Percentiles rank a stretch among this genome's conserved stretches.
phyloP scores from a whole-genome alignment of 2,888 invertebrate species.

The Bombylius discolor region DNA sequence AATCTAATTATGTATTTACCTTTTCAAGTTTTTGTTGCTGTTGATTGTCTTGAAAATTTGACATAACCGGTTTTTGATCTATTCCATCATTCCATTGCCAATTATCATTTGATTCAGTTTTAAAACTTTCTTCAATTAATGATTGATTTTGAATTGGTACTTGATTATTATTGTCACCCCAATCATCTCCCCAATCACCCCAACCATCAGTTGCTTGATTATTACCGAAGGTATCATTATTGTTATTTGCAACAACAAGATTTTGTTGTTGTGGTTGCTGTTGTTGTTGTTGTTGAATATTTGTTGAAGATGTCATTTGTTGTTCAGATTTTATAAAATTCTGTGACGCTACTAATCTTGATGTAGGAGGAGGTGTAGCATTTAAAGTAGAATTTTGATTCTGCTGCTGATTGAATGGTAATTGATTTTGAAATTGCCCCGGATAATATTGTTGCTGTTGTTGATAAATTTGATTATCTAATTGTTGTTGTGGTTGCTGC shows the following conservation, averaged over 20 bases:
- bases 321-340: neutral
- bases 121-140: slow-evolving; percentile 43
- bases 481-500: slow-evolving; percentile 6
- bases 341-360: slow-evolving; percentile 3
- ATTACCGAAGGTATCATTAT: neutral
- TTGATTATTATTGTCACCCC: slow-evolving; percentile 11
- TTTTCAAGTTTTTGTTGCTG: slow-evolving; percentile 5
- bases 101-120: slow-evolving; percentile 36
- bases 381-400: neutral
- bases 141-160: neutral
- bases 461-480: slow-evolving; percentile 7
- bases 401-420: slow-evolving; percentile 1
- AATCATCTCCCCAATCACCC: slow-evolving; percentile 8
- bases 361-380: slow-evolving; percentile 9
- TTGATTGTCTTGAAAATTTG: slow-evolving; percentile 1
- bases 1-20: neutral
- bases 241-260: neutral
- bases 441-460: slow-evolving; percentile 5
- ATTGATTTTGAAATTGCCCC: neutral
- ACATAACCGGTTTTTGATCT: slow-evolving; percentile 29
- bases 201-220: slow-evolving; percentile 8
- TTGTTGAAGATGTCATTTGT: neutral
- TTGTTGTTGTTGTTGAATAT: neutral
- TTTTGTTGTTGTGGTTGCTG: too few species aligned
- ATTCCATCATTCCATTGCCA: slow-evolving; percentile 44